phyloP scores from a whole-genome alignment of 2,888 invertebrate genomes.

The Oxycera nigricornis region DNA sequence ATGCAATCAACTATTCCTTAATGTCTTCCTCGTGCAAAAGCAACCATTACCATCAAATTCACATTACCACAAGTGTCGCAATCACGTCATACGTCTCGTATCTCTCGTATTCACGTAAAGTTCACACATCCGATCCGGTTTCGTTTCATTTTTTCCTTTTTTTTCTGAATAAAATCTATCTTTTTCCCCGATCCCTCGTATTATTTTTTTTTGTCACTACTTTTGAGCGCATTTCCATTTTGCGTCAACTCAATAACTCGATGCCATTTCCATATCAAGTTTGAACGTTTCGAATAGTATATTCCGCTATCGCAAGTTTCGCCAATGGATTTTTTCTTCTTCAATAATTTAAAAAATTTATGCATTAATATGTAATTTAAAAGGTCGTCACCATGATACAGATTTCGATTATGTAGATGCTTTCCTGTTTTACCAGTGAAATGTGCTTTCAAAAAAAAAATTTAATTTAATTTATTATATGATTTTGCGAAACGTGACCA shows the following conservation, averaged over 20 bases:
- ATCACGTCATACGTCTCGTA: too few relatives aligned
- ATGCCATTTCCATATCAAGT: conserved; percentile 39
- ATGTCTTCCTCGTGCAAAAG: too few relatives aligned
- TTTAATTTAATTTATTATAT: too few relatives aligned
- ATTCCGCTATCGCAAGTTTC: too few relatives aligned
- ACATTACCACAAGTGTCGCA: too few relatives aligned
- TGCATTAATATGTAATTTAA: conserved; percentile 19
- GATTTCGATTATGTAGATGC: conserved; percentile 33
- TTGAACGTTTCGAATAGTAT: too few relatives aligned
- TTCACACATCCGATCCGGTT: conserved; percentile 33
- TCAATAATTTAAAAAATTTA: background rate
- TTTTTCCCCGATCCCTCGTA: background rate
- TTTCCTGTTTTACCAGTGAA: too few relatives aligned
- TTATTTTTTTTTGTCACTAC: background rate
- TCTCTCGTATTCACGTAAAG: background rate
- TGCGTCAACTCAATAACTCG: conserved; percentile 21
- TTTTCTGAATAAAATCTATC: too few relatives aligned
- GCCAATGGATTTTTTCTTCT: background rate
- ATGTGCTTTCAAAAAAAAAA: too few relatives aligned
- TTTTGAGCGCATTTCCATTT: conserved; percentile 30
- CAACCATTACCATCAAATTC: too few relatives aligned
- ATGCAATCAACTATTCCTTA: too few relatives aligned
- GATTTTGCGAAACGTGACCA: too few relatives aligned
- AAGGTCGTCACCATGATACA: conserved; percentile 28
- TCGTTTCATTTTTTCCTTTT: background rate